Evolutionary conservation across 2,888 invertebrate species (phyloP), one percentile per base, ranked within the genome.

Genomic region (Agrochola circellaris): DNA sequence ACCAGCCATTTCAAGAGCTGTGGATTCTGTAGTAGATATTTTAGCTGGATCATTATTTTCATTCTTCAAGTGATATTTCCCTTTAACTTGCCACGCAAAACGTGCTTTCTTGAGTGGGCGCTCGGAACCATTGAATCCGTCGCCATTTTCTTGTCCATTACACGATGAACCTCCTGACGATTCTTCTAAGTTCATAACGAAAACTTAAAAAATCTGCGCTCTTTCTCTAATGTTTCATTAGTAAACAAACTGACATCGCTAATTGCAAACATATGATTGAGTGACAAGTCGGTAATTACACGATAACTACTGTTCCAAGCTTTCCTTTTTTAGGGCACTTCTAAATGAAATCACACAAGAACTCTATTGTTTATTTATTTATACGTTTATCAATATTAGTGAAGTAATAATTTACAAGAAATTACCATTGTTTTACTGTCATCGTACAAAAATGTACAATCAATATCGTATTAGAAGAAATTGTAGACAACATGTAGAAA

Each of bases 61-160:
- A 83, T 96, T 96, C 93, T 97, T 97, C 84, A 97, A 92, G 91
- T 97, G 97, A 91, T 97, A 97, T 96, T 97, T 97, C 62, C 97
- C 97, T 94, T 97, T 97, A 79, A 97, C 97, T 96, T 97, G 97
- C 97, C 97, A 97, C 75, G 97, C 96, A 93, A 97, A 97, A 89
- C 97, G 96, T 78, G 97, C 97, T 93, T 97, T 97, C 93, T 97
- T 97, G 87, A 97, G 95, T 90, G 97, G 97, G 93, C 97, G 97
- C 89, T 97, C 97, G 77, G 95, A 94, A 86, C 97, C 97, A 90
- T 92, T 91, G 75, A 93, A 91, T 84, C 92, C 95, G 95, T 96
- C 95, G 96, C 97, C 95, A 95, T 96, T 95, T 93, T 97, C 96
- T 93, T 94, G 95, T 91, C 94, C 94, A 93, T 95, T 96, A 89